Evolutionary conservation across 2,113 vertebrate genomes (phyloP), one percentile per base, ranked within the genome.

Genomic region (Himantopus leucocephalus): DNA sequence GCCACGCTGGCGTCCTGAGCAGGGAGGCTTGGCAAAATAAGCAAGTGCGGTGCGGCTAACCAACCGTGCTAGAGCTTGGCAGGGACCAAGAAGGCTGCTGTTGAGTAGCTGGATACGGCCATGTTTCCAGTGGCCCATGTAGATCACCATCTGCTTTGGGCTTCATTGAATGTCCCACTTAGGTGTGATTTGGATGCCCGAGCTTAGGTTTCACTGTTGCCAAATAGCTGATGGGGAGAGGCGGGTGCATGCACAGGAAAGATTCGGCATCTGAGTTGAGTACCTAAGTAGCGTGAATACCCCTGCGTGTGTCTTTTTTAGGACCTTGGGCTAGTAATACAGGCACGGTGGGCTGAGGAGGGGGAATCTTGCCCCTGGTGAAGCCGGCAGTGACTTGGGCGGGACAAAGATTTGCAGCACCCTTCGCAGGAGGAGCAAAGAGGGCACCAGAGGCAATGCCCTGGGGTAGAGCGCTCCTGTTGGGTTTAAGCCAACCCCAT

Each of bases 91-190:
- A 29, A 20, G 32, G 53, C 53, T 92, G 83, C 48, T 1, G 1
- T 9, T 64, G 72, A 86, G 76, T 52, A 78, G 63, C n/a, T 3
- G 2, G 55, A 27, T 14, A 26, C 0, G 7, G 10, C 62, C 1
- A 0, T 64, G 45, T 53, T 74, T 78, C 66, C 73, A 72, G 70
- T 45, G 66, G 62, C 58, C 74, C 1, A 0, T 85, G 77, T 18
- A 85, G 66, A 48, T 95, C 48, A n/a, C 81, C 90, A 73, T 90
- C 90, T 94, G 92, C 70, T 94, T 87, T 93, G 58, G 87, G 66
- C 74, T 73, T 6, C 89, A 6, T 1, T 1, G 9, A 48, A 34
- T 1, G 0, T 60, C 67, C 73, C 34, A 0, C 56, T 50, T 32
- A 34, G 60, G 56, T 64, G 60, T 27, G 30, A 68, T 89, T 96